Conservation (phyloP, 2,888 invertebrate genomes). For the Stomorhina lunata region DNA sequence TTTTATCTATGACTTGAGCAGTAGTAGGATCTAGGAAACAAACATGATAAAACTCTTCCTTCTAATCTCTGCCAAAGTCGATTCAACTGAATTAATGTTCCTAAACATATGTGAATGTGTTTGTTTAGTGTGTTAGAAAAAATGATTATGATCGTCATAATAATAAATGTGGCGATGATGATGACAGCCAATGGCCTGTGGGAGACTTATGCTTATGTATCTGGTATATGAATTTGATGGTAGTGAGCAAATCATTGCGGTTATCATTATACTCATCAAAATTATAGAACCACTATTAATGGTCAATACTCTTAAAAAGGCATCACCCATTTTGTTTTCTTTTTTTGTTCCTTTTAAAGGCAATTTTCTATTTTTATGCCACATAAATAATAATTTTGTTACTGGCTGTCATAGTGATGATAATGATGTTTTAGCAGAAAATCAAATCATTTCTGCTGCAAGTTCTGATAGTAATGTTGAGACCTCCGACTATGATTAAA, state of each 20-base stretch:
- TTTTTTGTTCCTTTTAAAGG: slow-evolving; percentile 24
- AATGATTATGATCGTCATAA: not conserved
- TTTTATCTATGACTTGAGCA: no score
- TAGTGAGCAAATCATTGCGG: not conserved
- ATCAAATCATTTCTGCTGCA: not conserved
- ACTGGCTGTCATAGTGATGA: slow-evolving; percentile 3
- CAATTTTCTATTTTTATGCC: slow-evolving; percentile 37
- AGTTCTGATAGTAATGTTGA: not conserved
- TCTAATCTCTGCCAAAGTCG: not conserved
- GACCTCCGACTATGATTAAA: slow-evolving; percentile 49
- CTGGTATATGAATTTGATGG: not conserved
- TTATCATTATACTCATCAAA: slow-evolving; percentile 36
- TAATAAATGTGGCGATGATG: not conserved
- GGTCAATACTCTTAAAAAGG: not conserved
- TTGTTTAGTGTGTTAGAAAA: slow-evolving; percentile 2
- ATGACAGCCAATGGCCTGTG: not conserved
- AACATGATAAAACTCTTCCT: no score
- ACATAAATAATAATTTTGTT: slow-evolving; percentile 16
- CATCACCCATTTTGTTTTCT: not conserved
- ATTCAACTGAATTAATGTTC: not conserved
- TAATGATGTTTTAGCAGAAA: not conserved
- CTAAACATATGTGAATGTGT: not conserved
- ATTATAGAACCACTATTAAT: slow-evolving; percentile 10
- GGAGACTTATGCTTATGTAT: not conserved
- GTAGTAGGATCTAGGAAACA: no score